Evolutionary conservation across 2,113 vertebrate species (phyloP), one percentile per base, ranked within the genome.

Genomic region (Bubo bubo): DNA sequence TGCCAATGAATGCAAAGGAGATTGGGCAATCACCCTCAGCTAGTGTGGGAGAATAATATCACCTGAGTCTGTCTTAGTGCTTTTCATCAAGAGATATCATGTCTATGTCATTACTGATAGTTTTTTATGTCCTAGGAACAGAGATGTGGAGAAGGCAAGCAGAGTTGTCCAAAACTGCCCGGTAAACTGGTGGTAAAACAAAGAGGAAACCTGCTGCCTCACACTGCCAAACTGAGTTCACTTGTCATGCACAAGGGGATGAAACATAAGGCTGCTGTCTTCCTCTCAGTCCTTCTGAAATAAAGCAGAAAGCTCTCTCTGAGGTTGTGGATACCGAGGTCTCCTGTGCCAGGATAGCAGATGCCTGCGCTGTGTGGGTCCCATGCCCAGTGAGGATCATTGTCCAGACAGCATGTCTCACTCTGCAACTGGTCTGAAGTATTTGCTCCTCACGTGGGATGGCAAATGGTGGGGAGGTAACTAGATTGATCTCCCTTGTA

Each of bases 221-320:
- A n/a, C 41, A 20, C 59, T 97, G 85, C 67, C 75, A 93, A 43
- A 53, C 87, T 66, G 73, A 93, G 80, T 88, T 92, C 85, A 53
- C 79, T 88, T 87, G 87, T 93, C 77, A 47, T 14, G 58, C 41
- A 43, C 67, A 77, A 34, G 52, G 55, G 79, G 55, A 50, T 1
- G 4, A 88, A 95, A 83, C 94, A 96, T 94, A 95, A 94, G 94
- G 94, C 75, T 92, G 28, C 85, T 96, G 92, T 95, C 97, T 93
- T 92, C 41, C 53, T 83, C 88, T 77, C 58, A 45, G 83, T 88
- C 39, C 28, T 80, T 91, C 79, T 70, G 41, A 95, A 70, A 76
- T 76, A 70, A 93, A 94, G 88, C 85, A 90, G 62, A 89, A 92
- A 81, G n/a, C 80, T 87, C 23, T 74, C 13, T 87, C 49, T 84